These are phyloP conservation scores for Lasioglossum calceatum DNA, from an alignment of 2,888 invertebrate species.

Conservation along the genomic window DNA sequence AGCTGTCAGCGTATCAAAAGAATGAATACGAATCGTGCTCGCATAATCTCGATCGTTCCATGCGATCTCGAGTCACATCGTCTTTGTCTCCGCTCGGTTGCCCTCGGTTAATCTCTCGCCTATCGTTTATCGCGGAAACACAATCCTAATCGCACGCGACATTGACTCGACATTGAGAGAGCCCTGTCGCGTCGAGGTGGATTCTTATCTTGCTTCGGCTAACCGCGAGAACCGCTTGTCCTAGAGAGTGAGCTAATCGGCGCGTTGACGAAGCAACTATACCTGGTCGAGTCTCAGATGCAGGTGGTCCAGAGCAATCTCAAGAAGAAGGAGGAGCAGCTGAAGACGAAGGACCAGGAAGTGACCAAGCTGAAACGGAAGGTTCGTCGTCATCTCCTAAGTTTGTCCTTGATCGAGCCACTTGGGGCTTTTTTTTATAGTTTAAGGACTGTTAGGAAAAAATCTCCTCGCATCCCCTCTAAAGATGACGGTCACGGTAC, in stretches of 20 bases:
- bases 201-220: neutral
- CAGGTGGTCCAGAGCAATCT: slow-evolving; percentile 74
- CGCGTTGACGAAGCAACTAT: slow-evolving; percentile 75
- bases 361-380: slow-evolving; percentile 76
- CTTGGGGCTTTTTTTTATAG: no score
- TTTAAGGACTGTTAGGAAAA: no score
- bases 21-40: neutral
- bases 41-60: neutral
- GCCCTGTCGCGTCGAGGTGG: neutral
- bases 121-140: neutral
- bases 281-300: slow-evolving; percentile 75
- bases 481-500: no score
- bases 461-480: no score
- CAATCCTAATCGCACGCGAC: slow-evolving; percentile 4
- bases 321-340: slow-evolving; percentile 73
- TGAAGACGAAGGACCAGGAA: slow-evolving; percentile 76
- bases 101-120: neutral
- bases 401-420: no score
- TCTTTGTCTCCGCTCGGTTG: neutral
- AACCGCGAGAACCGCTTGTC: slow-evolving; percentile 3
- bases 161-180: slow-evolving; percentile 6
- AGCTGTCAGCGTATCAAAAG: neutral
- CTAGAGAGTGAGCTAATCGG: slow-evolving; percentile 75
- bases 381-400: slow-evolving; percentile 61
- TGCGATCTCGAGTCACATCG: neutral